Percentiles rank a stretch among this genome's conserved stretches.
These are phyloP conservation scores for Anser brachyrhynchus DNA, from an alignment of 2,113 vertebrate genomes.

Conservation along the genomic window DNA sequence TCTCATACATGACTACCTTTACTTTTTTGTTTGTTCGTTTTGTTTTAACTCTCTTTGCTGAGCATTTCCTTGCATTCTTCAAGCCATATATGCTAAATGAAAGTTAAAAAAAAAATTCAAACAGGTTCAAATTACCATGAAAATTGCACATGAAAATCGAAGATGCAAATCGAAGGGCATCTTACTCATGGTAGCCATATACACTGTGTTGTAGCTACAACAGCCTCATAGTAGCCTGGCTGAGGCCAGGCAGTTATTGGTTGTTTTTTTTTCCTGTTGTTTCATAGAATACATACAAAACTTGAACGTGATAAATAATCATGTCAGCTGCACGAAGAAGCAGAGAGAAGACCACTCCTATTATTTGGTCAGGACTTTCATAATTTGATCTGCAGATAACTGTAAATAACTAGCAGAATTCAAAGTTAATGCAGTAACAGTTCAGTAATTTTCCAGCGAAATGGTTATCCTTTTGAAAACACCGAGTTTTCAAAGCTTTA, in stretches of 20 bases:
- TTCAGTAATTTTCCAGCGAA: background rate
- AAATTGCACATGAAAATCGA: background rate
- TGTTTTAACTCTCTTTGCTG: background rate
- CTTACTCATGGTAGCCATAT: background rate
- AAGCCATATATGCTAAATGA: background rate
- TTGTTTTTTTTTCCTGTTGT: background rate
- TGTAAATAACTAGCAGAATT: background rate
- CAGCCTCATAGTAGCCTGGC: background rate
- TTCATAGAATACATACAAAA: background rate
- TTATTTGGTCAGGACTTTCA: background rate
- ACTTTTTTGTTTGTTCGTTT: background rate
- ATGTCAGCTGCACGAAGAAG: background rate
- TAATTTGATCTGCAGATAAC: background rate
- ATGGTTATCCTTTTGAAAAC: background rate
- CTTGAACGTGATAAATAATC: background rate
- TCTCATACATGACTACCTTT: background rate
- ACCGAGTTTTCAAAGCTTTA: background rate
- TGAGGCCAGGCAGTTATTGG: background rate
- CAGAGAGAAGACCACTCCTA: background rate
- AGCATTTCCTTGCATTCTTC: background rate
- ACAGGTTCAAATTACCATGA: background rate
- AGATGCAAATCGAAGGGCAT: background rate
- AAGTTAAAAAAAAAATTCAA: background rate
- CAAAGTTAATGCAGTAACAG: fast-evolving
- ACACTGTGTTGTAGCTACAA: background rate